Evolutionary conservation across 2,113 vertebrate genomes (phyloP).

Genomic region (Chloropsis cyanopogon): DNA sequence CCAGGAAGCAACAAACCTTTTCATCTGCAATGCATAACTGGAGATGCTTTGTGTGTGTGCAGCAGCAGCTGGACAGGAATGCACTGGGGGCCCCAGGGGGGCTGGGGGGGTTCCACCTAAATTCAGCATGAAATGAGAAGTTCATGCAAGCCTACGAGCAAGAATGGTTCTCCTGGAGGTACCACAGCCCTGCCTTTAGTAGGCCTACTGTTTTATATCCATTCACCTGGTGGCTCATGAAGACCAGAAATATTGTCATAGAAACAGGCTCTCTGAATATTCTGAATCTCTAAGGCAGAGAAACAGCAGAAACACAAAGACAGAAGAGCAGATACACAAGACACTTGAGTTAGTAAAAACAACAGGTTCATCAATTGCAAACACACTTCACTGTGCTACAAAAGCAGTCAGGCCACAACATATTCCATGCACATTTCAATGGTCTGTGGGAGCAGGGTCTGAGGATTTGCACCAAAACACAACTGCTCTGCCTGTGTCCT

Average conservation of each 20-base stretch:
- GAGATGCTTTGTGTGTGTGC: conserved; percentile 68
- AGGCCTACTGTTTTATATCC: conserved; percentile 78
- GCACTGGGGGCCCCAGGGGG: conserved; percentile 28
- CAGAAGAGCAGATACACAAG: conserved; percentile 76
- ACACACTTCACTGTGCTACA: conserved; percentile 66
- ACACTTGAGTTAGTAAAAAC: conserved; percentile 78
- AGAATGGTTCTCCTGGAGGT: conserved; percentile 71
- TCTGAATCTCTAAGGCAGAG: conserved; percentile 96
- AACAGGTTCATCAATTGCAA: conserved; percentile 70
- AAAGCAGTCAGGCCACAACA: conserved; percentile 42
- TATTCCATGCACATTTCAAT: conserved; percentile 53
- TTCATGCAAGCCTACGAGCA: conserved; percentile 83
- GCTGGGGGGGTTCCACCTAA: conserved; percentile 49
- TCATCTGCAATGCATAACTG: conserved; percentile 58
- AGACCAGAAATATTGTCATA: conserved; percentile 99
- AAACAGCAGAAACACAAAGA: conserved; percentile 80
- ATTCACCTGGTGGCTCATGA: conserved; percentile 97
- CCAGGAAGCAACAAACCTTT: conserved; percentile 66
- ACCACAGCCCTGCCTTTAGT: conserved; percentile 70
- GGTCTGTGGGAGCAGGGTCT: neutral
- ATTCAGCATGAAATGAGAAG: conserved; percentile 76
- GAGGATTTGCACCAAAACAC: neutral
- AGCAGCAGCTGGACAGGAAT: conserved; percentile 64
- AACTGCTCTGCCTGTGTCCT: neutral
- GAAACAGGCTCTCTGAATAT: conserved; percentile 98